phyloP scores from a whole-genome alignment of 1,140 invertebrate species.

The Ladona fulva region DNA sequence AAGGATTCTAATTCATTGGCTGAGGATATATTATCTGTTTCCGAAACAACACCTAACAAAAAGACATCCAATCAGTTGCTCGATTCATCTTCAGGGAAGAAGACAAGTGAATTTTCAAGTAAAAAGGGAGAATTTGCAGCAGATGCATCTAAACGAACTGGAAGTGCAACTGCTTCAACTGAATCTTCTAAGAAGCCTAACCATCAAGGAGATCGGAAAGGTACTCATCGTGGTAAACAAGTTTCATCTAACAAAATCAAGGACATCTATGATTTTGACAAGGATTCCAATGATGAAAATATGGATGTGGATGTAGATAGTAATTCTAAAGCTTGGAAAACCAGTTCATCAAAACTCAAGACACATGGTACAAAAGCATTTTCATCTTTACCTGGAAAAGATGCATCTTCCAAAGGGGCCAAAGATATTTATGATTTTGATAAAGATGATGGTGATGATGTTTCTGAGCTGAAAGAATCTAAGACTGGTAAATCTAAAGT shows the following conservation, averaged over 20 bases:
- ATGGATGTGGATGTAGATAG: background rate
- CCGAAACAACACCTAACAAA: background rate
- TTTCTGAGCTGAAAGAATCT: slow-evolving; percentile 30
- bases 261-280: background rate
- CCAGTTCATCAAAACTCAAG: background rate
- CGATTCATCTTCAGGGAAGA: background rate
- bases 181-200: slow-evolving; percentile 34
- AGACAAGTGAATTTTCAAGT: background rate
- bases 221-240: slow-evolving; percentile 29
- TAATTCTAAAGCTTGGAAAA: background rate
- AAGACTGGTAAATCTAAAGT: background rate
- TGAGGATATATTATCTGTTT: slow-evolving; percentile 25
- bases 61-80: background rate
- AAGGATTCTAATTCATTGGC: slow-evolving; percentile 29
- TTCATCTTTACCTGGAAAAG: background rate
- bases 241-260: background rate
- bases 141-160: background rate
- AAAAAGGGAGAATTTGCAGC: background rate
- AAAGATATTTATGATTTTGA: slow-evolving; percentile 53
- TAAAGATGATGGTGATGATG: slow-evolving; percentile 46
- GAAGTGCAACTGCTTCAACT: background rate
- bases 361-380: background rate
- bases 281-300: slow-evolving; percentile 10
- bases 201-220: slow-evolving; percentile 31
- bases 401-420: slow-evolving; percentile 9